phyloP scores from a whole-genome alignment of 1,140 invertebrate species.

The Probaryconus sp. region DNA sequence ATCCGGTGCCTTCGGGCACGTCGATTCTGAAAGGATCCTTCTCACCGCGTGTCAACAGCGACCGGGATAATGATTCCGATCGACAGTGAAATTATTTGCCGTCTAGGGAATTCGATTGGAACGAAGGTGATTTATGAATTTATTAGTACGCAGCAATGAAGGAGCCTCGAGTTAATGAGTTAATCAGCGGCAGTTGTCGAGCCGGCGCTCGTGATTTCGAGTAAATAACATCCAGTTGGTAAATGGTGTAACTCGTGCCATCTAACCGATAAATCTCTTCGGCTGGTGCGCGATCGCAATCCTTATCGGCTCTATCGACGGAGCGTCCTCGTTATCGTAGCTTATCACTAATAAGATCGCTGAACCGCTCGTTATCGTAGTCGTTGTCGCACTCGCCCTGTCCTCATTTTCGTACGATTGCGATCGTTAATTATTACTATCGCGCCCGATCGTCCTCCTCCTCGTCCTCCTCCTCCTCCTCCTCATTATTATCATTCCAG shows the following conservation, averaged over 20 bases:
- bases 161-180: conserved; percentile 19
- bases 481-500: conserved; percentile 75
- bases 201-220: not conserved
- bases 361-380: conserved; percentile 75
- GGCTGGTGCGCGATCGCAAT: conserved; percentile 45
- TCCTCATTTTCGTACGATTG: conserved; percentile 76
- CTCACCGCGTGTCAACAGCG: no score
- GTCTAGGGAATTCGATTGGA: no score
- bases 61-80: no score
- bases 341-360: conserved; percentile 76
- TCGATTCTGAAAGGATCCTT: conserved; percentile 7
- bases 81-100: no score
- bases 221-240: conserved; percentile 20
- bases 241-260: conserved; percentile 42
- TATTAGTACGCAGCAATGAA: no score
- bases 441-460: conserved; percentile 68
- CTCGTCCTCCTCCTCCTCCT: conserved; percentile 75
- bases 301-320: conserved; percentile 74
- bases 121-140: no score
- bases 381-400: conserved; percentile 70
- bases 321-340: conserved; percentile 74
- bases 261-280: conserved; percentile 52
- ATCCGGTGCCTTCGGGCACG: not conserved
- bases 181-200: conserved; percentile 43
- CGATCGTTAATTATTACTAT: conserved; percentile 77